These are phyloP conservation scores for Drosophila virilis DNA, from an alignment of 1,140 invertebrate species.

Conservation along the genomic window DNA sequence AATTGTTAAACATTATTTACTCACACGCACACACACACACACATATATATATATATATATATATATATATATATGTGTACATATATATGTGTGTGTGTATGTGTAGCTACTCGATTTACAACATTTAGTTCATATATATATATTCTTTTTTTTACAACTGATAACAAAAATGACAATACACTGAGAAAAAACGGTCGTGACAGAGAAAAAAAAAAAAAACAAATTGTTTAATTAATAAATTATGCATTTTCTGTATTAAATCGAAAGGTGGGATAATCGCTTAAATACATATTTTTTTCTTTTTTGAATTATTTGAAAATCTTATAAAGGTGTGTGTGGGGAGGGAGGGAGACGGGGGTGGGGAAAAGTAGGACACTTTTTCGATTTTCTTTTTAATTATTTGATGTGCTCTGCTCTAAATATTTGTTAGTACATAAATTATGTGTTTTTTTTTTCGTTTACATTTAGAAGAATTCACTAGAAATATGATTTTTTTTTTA, in stretches of 20 bases:
- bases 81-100: neutral
- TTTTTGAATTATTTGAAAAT: neutral
- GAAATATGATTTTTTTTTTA: constrained; percentile 30
- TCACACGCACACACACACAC: no score
- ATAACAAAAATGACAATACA: constrained; percentile 4
- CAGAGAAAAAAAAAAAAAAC: no score
- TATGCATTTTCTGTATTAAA: constrained; percentile 25
- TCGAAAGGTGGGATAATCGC: constrained; percentile 82
- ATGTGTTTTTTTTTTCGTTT: neutral
- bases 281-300: constrained; percentile 55
- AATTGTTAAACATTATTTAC: constrained; percentile 61
- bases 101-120: constrained; percentile 52
- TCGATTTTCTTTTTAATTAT: neutral
- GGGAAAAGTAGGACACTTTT: neutral
- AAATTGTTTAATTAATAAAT: no score
- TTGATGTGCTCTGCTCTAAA: constrained; percentile 33
- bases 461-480: constrained; percentile 29
- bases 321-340: neutral
- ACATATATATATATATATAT: constrained; percentile 26
- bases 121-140: constrained; percentile 42
- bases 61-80: constrained; percentile 20
- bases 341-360: neutral
- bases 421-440: constrained; percentile 30
- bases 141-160: no score
- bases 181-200: no score